Evolutionary conservation across 2,797 vertebrate genomes (phyloP).

Genomic region (Sylvia borin): DNA sequence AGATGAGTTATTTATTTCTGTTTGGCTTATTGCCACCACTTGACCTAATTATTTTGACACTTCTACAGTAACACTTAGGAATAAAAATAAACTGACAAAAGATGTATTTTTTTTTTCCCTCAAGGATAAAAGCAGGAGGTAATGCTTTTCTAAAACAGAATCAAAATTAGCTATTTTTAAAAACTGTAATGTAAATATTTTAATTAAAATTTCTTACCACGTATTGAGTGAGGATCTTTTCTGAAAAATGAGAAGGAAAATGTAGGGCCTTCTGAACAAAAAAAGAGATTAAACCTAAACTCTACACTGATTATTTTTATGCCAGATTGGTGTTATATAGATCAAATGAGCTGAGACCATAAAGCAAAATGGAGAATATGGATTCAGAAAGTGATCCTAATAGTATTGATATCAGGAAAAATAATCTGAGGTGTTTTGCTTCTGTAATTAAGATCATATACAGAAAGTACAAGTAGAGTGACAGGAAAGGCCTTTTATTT

Average conservation of each 20-base stretch:
- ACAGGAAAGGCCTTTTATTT: background rate
- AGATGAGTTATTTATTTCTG: conserved; percentile 2
- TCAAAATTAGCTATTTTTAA: background rate
- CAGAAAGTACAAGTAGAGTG: background rate
- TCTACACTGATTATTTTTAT: background rate
- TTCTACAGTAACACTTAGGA: background rate
- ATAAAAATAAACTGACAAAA: background rate
- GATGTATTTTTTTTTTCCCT: background rate
- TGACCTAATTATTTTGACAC: conserved; percentile 33
- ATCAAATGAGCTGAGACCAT: background rate
- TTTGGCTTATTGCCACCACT: background rate
- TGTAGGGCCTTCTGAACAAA: background rate
- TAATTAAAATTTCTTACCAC: background rate
- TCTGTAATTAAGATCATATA: background rate
- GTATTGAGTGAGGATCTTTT: background rate
- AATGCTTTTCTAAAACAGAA: background rate
- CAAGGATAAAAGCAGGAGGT: background rate
- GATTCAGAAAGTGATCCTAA: background rate
- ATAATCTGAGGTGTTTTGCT: rapidly evolving
- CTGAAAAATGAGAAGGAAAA: background rate
- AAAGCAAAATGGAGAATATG: background rate
- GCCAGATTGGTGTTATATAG: rapidly evolving
- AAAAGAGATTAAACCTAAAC: background rate
- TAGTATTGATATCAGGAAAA: background rate
- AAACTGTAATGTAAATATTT: background rate